Base-by-base conservation (phyloP, 2,888 invertebrate genomes). In the Teleiodes luculella region DNA sequence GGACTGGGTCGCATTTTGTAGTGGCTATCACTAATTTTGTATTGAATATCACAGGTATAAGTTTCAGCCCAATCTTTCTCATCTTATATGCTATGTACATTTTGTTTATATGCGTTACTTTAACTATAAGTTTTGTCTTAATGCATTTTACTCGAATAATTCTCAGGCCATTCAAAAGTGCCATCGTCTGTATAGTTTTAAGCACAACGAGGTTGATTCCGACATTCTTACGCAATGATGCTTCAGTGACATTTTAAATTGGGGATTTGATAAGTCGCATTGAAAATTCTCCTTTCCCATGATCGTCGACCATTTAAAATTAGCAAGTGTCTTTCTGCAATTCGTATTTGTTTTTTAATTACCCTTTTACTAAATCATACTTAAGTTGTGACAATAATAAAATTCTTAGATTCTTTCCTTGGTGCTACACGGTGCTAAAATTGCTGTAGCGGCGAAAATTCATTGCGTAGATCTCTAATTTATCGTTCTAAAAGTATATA, bases 111-210 rank as follows among this genome's bases (percentile, higher is more conserved):
- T 73, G 82, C 80, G 79, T 83, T 80, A 66, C 71, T 76, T 72
- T 74, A 68, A 78, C 72, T 80, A 62, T 80, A 80, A 80, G 82
- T 76, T 78, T 78, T 78, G 76, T 87, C 77, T 51, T 87, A 82
- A 85, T 88, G 86, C 87, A 88, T 89, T 88, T 88, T 88, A 88
- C 84, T 85, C 83, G 83, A 80, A 79, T 86, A 80, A 88, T 86
- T 88, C 84, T 86, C 87, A 87, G 88, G 89, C 89, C 89, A 89
- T 89, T 86, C 82, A 82, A 72, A 82, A 85, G 89, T 89, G 89
- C 89, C 89, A 89, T 89, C 83, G 83, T 84, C 80, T 86, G 78
- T 76, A 65, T 87, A 87, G 85, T 75, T 80, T 66, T 87, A 87
- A 84, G 86, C 82, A 74, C 79, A 81, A 79, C 74, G 73, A 78